A percentile compares a stretch with the other conserved stretches of the same genome.
These are phyloP conservation scores for Caprella mutica DNA, from an alignment of 2,888 invertebrate species.

Conservation along the genomic window DNA sequence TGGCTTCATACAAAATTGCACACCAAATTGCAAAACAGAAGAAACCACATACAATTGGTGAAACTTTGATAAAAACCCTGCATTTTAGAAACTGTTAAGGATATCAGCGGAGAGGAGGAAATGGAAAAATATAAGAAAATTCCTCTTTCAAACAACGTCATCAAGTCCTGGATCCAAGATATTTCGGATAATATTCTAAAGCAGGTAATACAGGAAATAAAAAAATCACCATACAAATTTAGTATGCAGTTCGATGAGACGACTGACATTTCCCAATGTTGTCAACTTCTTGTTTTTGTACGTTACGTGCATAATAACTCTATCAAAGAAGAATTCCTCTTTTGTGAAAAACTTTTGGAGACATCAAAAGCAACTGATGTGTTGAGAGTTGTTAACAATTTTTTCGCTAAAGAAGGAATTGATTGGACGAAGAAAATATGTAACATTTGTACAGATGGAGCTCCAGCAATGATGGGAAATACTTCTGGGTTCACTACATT, in stretches of 20 bases:
- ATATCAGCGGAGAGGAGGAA: slow-evolving; percentile 7
- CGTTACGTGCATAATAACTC: slow-evolving; percentile 3
- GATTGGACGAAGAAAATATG: not conserved
- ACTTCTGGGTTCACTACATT: slow-evolving; percentile 18
- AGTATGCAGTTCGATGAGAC: slow-evolving; percentile 11
- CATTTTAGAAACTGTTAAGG: slow-evolving; percentile 7
- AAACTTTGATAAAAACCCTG: slow-evolving; percentile 7
- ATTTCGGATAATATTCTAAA: slow-evolving; percentile 10
- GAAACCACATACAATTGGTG: not conserved
- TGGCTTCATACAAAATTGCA: too few species aligned
- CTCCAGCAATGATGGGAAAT: slow-evolving; percentile 13
- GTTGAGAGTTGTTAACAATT: slow-evolving; percentile 6
- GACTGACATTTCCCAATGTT: slow-evolving; percentile 6
- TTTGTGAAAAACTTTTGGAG: slow-evolving; percentile 10
- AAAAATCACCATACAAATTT: not conserved
- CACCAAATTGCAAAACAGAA: not conserved
- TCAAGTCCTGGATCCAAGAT: slow-evolving; percentile 7
- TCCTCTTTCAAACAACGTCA: slow-evolving; percentile 10
- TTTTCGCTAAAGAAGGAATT: slow-evolving; percentile 3
- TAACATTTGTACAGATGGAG: slow-evolving; percentile 16
- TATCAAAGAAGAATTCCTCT: slow-evolving; percentile 6
- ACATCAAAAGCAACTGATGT: slow-evolving; percentile 12
- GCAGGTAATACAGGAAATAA: slow-evolving; percentile 7
- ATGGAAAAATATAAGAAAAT: slow-evolving; percentile 2
- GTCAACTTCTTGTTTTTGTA: slow-evolving; percentile 9